Evolutionary conservation across 2,797 vertebrate species (phyloP).

Genomic region (Cyclura pinguis): DNA sequence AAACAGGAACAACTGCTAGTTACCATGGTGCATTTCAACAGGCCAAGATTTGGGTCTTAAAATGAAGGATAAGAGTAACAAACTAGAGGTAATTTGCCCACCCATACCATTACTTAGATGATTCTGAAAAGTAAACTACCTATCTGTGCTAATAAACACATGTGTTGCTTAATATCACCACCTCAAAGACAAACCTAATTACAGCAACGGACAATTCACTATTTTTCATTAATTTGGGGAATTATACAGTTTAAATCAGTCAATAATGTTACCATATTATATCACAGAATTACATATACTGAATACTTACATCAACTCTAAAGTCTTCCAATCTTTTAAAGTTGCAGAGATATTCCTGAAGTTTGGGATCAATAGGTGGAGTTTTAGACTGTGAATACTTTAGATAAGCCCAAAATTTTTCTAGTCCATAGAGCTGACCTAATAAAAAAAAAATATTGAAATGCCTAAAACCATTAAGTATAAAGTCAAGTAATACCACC

Average conservation of each 20-base stretch:
- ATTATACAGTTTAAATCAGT: not conserved
- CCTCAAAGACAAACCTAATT: not conserved
- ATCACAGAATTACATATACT: not conserved
- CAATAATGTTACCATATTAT: not conserved
- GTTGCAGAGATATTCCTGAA: constrained; percentile 89
- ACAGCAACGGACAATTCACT: not conserved
- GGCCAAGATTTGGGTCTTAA: not conserved
- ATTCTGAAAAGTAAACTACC: too few relatives aligned
- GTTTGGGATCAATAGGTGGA: constrained; percentile 86
- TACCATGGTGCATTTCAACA: not conserved
- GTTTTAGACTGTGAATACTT: constrained; percentile 91
- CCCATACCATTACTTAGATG: not conserved
- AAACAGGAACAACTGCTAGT: not conserved
- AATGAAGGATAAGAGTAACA: not conserved
- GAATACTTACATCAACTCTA: constrained; percentile 86
- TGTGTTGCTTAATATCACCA: not conserved
- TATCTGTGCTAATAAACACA: not conserved
- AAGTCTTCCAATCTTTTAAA: constrained; percentile 96
- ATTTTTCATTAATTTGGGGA: not conserved
- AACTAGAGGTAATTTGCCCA: not conserved
- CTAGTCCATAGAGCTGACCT: constrained; percentile 96
- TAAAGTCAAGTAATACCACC: constrained; percentile 9
- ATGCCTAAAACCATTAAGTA: constrained; percentile 36
- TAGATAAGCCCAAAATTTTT: constrained; percentile 98
- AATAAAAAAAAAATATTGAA: constrained; percentile 51